These are phyloP conservation scores for Oedothorax gibbosus DNA, from an alignment of 1,140 invertebrate genomes.

Conservation along the genomic window DNA sequence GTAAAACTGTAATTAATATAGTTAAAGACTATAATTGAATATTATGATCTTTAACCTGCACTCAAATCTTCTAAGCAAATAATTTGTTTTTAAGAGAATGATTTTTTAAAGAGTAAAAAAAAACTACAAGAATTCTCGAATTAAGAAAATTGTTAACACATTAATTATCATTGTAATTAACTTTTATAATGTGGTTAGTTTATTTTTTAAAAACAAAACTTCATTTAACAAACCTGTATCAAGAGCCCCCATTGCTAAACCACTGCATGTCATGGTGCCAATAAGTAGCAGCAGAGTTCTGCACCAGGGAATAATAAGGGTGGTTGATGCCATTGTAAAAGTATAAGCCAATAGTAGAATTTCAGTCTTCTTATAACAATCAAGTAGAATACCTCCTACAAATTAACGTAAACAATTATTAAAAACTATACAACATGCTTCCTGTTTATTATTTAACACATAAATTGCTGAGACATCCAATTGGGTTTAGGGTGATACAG, in stretches of 20 bases:
- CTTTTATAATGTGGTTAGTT: not conserved
- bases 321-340: conserved; percentile 11
- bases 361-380: conserved; percentile 15
- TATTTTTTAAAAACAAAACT: not conserved
- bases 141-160: too few species aligned
- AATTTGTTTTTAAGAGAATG: not conserved
- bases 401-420: not conserved
- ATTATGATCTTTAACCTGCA: too few species aligned
- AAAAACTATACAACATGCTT: not conserved
- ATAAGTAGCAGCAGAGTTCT: conserved; percentile 5
- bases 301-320: conserved; percentile 28
- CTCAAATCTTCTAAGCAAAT: too few species aligned
- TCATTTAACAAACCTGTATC: conserved; percentile 41
- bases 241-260: conserved; percentile 37
- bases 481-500: not conserved
- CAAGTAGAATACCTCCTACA: conserved; percentile 47
- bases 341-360: conserved; percentile 6
- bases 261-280: conserved; percentile 11
- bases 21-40: too few species aligned
- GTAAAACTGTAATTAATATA: too few species aligned
- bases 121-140: too few species aligned
- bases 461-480: not conserved
- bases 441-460: not conserved
- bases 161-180: too few species aligned
- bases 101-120: too few species aligned